A percentile compares a stretch with the other conserved stretches of the same genome.
These are phyloP conservation scores for Drosophila seguyi DNA, from an alignment of 1,140 invertebrate species.

Conservation along the genomic window DNA sequence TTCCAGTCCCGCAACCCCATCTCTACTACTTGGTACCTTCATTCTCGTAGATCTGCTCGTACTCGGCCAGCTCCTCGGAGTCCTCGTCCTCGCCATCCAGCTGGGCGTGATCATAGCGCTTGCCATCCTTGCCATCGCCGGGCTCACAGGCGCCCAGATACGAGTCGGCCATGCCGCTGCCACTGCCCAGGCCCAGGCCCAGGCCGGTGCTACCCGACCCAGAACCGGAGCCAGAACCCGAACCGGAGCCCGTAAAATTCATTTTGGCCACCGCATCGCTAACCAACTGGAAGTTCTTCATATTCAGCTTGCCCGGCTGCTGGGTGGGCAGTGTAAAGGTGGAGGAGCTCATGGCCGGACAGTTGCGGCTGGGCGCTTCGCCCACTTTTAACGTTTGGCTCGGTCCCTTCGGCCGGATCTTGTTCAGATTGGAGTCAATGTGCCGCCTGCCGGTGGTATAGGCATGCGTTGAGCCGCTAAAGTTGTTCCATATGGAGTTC, in stretches of 20 bases:
- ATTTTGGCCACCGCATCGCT: constrained; percentile 92
- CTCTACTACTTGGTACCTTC: constrained; percentile 84
- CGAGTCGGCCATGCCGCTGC: constrained; percentile 80
- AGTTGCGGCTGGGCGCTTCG: constrained; percentile 73
- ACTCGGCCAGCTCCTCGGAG: constrained; percentile 84
- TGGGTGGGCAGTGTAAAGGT: constrained; percentile 84
- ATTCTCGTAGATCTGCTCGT: constrained; percentile 85
- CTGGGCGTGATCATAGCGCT: constrained; percentile 88
- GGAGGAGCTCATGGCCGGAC: constrained; percentile 72
- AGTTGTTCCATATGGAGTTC: constrained; percentile 87
- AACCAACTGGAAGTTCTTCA: constrained; percentile 95
- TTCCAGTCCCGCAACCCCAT: no score
- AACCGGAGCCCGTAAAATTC: constrained; percentile 87
- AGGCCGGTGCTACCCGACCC: constrained; percentile 39
- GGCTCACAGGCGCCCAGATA: constrained; percentile 70
- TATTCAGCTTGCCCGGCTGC: constrained; percentile 95
- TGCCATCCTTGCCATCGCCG: constrained; percentile 62
- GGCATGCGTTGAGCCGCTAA: constrained; percentile 89
- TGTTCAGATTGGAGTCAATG: constrained; percentile 86
- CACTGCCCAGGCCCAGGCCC: constrained; percentile 57
- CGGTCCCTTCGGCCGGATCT: constrained; percentile 90
- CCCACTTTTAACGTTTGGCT: constrained; percentile 92
- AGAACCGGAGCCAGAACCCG: constrained; percentile 31
- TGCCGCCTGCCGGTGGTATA: constrained; percentile 91
- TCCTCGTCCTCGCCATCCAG: constrained; percentile 92